Conservation (phyloP, 2,888 invertebrate species). For the Andrena praecox region DNA sequence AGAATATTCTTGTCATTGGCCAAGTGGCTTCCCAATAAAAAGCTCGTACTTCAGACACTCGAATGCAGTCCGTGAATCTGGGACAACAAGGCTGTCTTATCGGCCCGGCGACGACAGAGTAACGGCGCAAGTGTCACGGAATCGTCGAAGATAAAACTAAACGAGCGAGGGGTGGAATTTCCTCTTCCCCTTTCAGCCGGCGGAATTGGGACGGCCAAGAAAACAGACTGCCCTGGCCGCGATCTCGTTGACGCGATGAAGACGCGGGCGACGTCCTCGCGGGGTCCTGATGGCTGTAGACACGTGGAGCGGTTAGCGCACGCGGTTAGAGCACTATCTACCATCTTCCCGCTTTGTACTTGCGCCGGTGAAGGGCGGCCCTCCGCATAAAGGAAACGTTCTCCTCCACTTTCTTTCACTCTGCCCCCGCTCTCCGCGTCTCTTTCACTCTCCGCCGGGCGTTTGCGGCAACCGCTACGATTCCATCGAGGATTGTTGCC, state of each 20-base stretch:
- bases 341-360: conserved; percentile 73
- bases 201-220: conserved; percentile 2
- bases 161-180: conserved; percentile 15
- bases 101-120: neutral
- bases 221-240: conserved; percentile 27
- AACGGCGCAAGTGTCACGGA: conserved; percentile 49
- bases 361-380: conserved; percentile 54
- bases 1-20: too few relatives aligned
- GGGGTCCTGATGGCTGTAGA: conserved; percentile 22
- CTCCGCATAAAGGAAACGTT: conserved; percentile 54
- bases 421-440: neutral
- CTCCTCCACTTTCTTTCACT: conserved; percentile 36
- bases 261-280: conserved; percentile 65
- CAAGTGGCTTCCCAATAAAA: neutral
- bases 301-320: conserved; percentile 43
- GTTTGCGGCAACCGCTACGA: conserved; percentile 22
- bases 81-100: conserved; percentile 22
- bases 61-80: conserved; percentile 1
- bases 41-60: neutral
- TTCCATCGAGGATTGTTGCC: conserved; percentile 34
- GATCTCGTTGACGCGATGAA: conserved; percentile 68
- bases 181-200: conserved; percentile 3
- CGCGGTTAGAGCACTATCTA: conserved; percentile 58
- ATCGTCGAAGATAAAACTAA: conserved; percentile 44
- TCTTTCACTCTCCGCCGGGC: neutral